A percentile compares a stretch with the other conserved stretches of the same genome.
Evolutionary conservation across 2,113 vertebrate genomes (phyloP).

Genomic region (Planiliza haematocheilus): DNA sequence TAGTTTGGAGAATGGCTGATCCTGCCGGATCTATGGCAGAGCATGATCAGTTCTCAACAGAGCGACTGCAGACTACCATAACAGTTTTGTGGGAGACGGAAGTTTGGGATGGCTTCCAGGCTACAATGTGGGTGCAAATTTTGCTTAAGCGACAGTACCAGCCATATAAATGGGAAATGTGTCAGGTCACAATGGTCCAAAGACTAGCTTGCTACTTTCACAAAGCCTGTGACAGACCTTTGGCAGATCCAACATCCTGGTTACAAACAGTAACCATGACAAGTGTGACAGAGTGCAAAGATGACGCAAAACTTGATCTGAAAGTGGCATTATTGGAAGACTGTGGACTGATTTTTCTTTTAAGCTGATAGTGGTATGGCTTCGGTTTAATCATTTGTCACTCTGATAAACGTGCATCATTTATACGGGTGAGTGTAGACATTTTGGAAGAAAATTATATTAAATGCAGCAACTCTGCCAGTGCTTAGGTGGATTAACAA

Average conservation of each 20-base stretch:
- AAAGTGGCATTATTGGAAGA: conserved; percentile 3
- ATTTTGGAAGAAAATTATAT: conserved; percentile 40
- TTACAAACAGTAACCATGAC: conserved; percentile 9
- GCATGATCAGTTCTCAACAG: too few species aligned
- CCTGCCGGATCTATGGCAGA: too few species aligned
- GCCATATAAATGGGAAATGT: too few species aligned
- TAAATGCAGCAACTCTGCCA: conserved; percentile 40
- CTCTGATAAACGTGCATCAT: conserved; percentile 34
- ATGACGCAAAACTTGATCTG: conserved; percentile 20
- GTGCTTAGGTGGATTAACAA: conserved; percentile 42
- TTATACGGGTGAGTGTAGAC: conserved; percentile 34
- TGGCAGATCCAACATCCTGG: not conserved
- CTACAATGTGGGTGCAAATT: too few species aligned
- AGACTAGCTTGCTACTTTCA: not conserved
- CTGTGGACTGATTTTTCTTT: conserved; percentile 4
- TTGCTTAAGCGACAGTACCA: too few species aligned
- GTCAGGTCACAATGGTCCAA: too few species aligned
- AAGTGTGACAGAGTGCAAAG: conserved; percentile 4
- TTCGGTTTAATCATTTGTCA: conserved; percentile 29
- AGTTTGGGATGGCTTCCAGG: too few species aligned
- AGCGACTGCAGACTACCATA: too few species aligned
- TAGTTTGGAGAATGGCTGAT: too few species aligned
- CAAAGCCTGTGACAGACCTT: too few species aligned
- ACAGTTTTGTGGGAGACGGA: too few species aligned
- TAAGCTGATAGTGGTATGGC: conserved; percentile 16